Evolutionary conservation across 2,888 invertebrate genomes (phyloP).

Genomic region (Bimastos eiseni): DNA sequence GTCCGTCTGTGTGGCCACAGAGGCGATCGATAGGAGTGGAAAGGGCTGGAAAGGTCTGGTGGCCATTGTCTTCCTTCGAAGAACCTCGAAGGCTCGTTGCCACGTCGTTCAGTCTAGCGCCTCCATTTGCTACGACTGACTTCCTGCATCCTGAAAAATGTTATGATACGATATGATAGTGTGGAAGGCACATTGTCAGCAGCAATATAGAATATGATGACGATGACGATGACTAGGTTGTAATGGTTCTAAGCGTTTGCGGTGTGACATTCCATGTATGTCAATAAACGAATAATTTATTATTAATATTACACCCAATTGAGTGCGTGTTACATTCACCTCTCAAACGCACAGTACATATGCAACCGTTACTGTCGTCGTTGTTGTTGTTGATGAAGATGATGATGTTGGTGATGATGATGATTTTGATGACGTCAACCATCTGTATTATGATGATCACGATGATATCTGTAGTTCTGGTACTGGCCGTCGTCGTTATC

Average conservation of each 20-base stretch:
- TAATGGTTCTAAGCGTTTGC: no score
- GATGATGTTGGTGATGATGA: constrained; percentile 27
- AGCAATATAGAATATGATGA: neutral
- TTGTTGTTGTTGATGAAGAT: constrained; percentile 21
- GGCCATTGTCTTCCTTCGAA: neutral
- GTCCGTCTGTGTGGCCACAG: constrained; percentile 18
- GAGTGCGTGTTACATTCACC: neutral
- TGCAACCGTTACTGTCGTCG: neutral
- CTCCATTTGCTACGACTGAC: neutral
- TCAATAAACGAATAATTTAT: no score
- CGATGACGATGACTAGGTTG: neutral
- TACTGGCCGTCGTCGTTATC: neutral
- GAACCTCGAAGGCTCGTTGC: neutral
- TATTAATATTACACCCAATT: no score
- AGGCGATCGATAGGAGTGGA: neutral
- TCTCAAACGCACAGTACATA: neutral
- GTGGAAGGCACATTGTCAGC: neutral
- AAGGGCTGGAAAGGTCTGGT: neutral
- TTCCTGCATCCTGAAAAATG: neutral
- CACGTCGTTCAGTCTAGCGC: neutral
- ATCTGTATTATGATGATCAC: constrained; percentile 23
- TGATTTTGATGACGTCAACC: constrained; percentile 27
- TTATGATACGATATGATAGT: neutral
- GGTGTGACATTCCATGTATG: no score
- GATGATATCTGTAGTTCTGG: neutral